Base-by-base conservation (phyloP, 2,888 invertebrate genomes). In the Tiliacea aurago region DNA sequence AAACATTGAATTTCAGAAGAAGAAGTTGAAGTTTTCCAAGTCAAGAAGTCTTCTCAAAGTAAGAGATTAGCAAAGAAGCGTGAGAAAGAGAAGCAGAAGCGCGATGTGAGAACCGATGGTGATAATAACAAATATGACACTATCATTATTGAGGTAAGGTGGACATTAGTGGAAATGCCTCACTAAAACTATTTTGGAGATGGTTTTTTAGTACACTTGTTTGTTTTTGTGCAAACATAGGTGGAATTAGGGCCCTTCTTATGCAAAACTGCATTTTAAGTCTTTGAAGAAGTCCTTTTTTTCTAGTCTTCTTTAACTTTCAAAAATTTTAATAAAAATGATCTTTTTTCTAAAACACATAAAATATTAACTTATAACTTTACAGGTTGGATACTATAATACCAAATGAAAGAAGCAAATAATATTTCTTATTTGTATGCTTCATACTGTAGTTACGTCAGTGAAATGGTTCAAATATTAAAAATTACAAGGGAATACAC, bases 41-140 rank as follows among this genome's bases (percentile, higher is more conserved):
- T 99, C 67, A 99, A 99, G 93, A 99, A 99, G 94, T 99, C 99
- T 13, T 98, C 98, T 13, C 98, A 99, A 90, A 99, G 99, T 94
- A 98, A 99, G 94, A 97, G 98, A 92, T 97, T 99, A 71, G 98
- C 98, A 96, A 98, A 98, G 91, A 97, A 98, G 92, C 95, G 98
- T 89, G 98, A 98, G 90, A 98, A 98, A 93, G 98, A 98, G 91
- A 97, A 90, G 70, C 90, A 90, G 37, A 89, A 90, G 62, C 72
- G 70, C 20, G 84, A 84, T 47, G 84, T 87, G 53, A 81, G 73
- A 76, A 91, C 91, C 1, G 95, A 94, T 80, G 91, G 90, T 94
- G 95, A 95, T 91, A 91, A 84, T 94, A 92, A 93, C 91, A 93
- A 92, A 94, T 91, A 89, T 94, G 95, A 95, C 90, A 93, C 90